Conservation (phyloP, 2,797 vertebrate species). For the Lithobates sylvaticus region DNA sequence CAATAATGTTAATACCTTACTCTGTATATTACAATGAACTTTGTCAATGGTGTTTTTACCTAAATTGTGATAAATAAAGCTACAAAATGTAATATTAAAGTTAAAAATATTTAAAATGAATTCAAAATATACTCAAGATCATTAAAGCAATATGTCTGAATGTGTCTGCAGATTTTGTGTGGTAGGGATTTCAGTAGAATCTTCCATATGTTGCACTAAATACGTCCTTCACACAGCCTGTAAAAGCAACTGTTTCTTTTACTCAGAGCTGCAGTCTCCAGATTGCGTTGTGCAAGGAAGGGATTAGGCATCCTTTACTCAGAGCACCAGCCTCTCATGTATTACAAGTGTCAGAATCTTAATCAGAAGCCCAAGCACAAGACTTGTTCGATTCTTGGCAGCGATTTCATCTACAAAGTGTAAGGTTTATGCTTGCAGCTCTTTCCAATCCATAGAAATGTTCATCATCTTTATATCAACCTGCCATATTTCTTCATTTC, state of each 20-base stretch:
- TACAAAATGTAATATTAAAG: not conserved
- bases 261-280: constrained; percentile 54
- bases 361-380: constrained; percentile 32
- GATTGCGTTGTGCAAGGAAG: constrained; percentile 43
- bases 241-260: constrained; percentile 56
- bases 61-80: constrained; percentile 5
- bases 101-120: not conserved
- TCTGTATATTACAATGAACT: not conserved
- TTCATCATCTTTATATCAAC: not conserved
- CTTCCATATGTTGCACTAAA: constrained; percentile 47
- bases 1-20: not conserved
- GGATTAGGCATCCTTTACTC: constrained; percentile 35
- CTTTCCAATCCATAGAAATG: constrained; percentile 5
- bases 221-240: constrained; percentile 60
- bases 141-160: not conserved
- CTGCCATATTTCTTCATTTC: not conserved
- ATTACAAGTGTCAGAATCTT: constrained; percentile 54
- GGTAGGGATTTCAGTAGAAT: constrained; percentile 39
- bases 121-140: not conserved
- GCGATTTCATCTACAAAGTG: constrained; percentile 25
- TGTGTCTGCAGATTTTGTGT: constrained; percentile 50
- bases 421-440: constrained; percentile 25
- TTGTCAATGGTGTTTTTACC: not conserved
- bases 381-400: constrained; percentile 35
- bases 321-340: constrained; percentile 35